A percentile compares a stretch with the other conserved stretches of the same genome.
Conservation (phyloP, 2,888 invertebrate species). For the Drosophila cognata region DNA sequence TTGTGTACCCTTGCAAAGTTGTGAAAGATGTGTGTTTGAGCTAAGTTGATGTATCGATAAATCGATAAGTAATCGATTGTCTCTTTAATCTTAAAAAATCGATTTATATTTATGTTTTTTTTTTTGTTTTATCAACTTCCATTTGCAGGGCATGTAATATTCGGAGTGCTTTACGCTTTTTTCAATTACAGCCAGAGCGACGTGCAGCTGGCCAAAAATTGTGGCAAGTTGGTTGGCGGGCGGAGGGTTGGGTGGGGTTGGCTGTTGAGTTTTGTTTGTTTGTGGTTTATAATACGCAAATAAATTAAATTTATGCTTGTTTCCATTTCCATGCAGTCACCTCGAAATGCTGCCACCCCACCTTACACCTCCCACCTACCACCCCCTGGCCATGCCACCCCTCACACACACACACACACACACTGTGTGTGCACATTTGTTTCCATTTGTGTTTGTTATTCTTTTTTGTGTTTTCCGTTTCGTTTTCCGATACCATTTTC, state of each 20-base stretch:
- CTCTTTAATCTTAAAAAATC: neutral
- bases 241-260: neutral
- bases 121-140: neutral
- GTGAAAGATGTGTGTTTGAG: neutral
- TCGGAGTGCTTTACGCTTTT: neutral
- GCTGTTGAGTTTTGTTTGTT: constrained; percentile 58
- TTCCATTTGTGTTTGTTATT: constrained; percentile 57
- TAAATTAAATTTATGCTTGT: constrained; percentile 79
- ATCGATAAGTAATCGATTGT: neutral
- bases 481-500: constrained; percentile 65
- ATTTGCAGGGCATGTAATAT: neutral
- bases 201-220: constrained; percentile 49
- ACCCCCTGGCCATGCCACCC: neutral
- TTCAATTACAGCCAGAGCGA: constrained; percentile 20
- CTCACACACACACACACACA: neutral
- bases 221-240: neutral
- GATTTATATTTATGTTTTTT: neutral
- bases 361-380: neutral
- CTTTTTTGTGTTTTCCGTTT: neutral
- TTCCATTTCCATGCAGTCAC: constrained; percentile 58
- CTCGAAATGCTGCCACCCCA: constrained; percentile 3
- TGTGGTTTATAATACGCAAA: constrained; percentile 82
- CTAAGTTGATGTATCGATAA: neutral
- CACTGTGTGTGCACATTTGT: constrained; percentile 45
- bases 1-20: neutral